Evolutionary conservation across 2,888 invertebrate species (phyloP), one percentile per base, ranked within the genome.

Genomic region (Acrobasis suavella): DNA sequence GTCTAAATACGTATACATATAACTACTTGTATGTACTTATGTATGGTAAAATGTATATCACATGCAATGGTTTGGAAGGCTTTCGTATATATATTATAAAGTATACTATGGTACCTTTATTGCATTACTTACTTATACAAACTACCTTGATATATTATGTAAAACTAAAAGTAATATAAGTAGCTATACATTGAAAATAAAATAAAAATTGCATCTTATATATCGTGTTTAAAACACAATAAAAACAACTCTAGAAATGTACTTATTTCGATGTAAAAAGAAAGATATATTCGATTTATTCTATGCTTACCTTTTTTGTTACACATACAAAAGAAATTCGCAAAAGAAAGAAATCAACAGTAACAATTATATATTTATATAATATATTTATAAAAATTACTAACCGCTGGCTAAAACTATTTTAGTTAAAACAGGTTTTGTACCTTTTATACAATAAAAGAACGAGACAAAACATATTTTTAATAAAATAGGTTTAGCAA

Each of bases 241-340:
- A 46, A 14, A 46, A 46, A 46, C 46, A 46, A 46, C 46, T 12
- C n/a, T 46, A 46, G 6, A 32, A 32, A 14, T 46, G 46, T 46
- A 46, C 46, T 46, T 46, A 46, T 46, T 46, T 46, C 46, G 46
- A 46, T 46, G 46, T 46, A 46, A 12, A 46, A 46, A 46, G n/a
- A 46, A 8, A 9, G 12, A 42, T 12, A 42, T 3, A 14, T 14
- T 14, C 6, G 46, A 1, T 6, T 46, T 46, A 1, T 0, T 42
- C 14, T 42, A 42, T 12, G 14, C 3, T 7, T 42, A 12, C 42
- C 12, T 7, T 42, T 32, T 1, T 52, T 17, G 14, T 14, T 2
- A 42, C 12, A 2, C 42, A 42, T 42, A 42, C 12, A 42, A 12
- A 42, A 42, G 2, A 42, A 10, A 42, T 10, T 42, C 0, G 7